Percentiles rank a stretch among this genome's conserved stretches.
Evolutionary conservation across 1,140 invertebrate genomes (phyloP).

Genomic region (Drosophila lowei): DNA sequence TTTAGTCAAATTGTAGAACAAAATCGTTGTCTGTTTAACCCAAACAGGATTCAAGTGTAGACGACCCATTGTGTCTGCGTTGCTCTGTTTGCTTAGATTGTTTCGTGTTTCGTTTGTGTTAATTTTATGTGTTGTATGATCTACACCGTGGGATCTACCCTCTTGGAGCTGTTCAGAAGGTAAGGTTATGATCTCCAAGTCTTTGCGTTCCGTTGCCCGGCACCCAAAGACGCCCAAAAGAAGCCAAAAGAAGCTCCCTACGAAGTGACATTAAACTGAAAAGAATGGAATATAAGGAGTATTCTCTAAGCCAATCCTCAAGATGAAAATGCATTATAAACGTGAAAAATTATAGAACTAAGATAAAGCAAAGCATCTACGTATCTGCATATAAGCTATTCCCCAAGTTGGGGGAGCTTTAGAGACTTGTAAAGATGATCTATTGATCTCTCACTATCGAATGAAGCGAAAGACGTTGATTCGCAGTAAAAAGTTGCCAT

Average conservation of each 20-base stretch:
- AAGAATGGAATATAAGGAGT: no score
- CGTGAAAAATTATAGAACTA: no score
- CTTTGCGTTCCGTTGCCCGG: neutral
- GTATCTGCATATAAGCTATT: no score
- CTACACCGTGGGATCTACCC: neutral
- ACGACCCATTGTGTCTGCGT: neutral
- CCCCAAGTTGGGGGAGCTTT: no score
- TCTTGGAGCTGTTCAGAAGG: slow-evolving; percentile 15
- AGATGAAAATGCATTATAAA: no score
- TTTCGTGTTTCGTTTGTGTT: slow-evolving; percentile 22
- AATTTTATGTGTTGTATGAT: slow-evolving; percentile 1
- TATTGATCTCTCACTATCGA: no score
- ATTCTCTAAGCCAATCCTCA: no score
- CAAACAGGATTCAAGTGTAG: slow-evolving; percentile 9
- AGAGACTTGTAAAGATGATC: no score
- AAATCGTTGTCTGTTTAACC: slow-evolving; percentile 42
- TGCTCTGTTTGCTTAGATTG: slow-evolving; percentile 3
- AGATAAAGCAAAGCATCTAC: no score
- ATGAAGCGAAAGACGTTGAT: no score
- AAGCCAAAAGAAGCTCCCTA: neutral
- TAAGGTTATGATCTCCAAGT: slow-evolving; percentile 5
- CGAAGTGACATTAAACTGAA: neutral
- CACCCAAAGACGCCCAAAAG: neutral
- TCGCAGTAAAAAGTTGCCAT: no score
- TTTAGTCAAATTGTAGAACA: slow-evolving; percentile 58